Evolutionary conservation across 2,797 vertebrate species (phyloP).

Genomic region (Glyptemys insculpta): DNA sequence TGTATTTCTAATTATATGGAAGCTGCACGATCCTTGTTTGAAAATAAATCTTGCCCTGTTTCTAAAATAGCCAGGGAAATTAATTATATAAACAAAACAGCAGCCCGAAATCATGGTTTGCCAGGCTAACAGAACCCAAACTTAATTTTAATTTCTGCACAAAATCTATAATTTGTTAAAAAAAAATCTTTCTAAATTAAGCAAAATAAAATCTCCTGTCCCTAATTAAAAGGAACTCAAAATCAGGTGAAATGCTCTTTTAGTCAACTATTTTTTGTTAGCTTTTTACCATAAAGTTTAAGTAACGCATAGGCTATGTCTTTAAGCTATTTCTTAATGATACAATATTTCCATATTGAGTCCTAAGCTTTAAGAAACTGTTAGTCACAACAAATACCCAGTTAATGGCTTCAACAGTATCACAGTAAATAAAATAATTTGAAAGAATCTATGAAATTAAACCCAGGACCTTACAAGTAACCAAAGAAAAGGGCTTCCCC

Average conservation of each 20-base stretch:
- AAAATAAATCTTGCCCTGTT: background rate
- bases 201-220: background rate
- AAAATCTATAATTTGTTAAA: background rate
- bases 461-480: conserved; percentile 2
- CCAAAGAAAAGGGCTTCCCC: conserved; percentile 11
- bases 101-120: background rate
- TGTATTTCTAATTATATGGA: background rate
- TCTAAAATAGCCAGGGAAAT: background rate
- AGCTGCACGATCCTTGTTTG: background rate
- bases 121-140: background rate
- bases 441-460: background rate
- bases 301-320: background rate
- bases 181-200: background rate
- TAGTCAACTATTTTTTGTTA: background rate
- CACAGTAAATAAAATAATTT: conserved; percentile 26
- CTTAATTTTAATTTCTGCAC: background rate
- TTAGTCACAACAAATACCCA: background rate
- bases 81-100: background rate
- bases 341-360: background rate
- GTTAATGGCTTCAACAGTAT: background rate
- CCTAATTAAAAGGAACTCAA: background rate
- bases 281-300: background rate
- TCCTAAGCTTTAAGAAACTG: background rate
- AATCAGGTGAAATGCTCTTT: background rate
- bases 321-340: background rate